A percentile compares a stretch with the other conserved stretches of the same genome.
Evolutionary conservation across 2,888 invertebrate species (phyloP).

Genomic region (Limnephilus rhombicus): DNA sequence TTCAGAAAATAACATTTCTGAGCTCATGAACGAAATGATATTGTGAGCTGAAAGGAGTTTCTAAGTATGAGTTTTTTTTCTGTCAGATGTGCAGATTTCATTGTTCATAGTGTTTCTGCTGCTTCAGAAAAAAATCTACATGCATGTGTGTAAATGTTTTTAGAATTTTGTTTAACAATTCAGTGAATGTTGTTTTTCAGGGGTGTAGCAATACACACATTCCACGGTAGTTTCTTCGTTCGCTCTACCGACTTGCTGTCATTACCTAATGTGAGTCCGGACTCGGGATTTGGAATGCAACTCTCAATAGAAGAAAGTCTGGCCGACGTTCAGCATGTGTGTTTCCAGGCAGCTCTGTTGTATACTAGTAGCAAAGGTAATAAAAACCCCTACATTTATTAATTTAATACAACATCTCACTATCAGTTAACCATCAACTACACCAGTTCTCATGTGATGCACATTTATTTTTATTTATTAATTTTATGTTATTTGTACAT

Average conservation of each 20-base stretch:
- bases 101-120: too few species aligned
- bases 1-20: too few species aligned
- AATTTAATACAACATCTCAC: background rate
- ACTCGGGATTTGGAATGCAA: constrained; percentile 99
- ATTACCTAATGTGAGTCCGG: constrained; percentile 98
- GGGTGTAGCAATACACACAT: constrained; percentile 96
- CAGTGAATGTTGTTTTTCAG: constrained; percentile 70
- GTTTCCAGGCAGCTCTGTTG: constrained; percentile 98
- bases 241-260: constrained; percentile 97
- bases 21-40: too few species aligned
- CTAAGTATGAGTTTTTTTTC: too few species aligned
- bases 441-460: background rate
- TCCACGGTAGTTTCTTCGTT: constrained; percentile 99
- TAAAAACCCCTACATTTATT: background rate
- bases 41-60: too few species aligned
- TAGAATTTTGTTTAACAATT: background rate
- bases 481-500: too few species aligned
- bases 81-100: too few species aligned
- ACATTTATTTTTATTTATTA: background rate
- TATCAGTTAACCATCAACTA: background rate
- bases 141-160: too few species aligned
- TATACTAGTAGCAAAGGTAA: constrained; percentile 95
- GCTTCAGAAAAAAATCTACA: too few species aligned
- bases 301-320: constrained; percentile 95
- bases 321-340: constrained; percentile 90